Conservation (phyloP, 2,888 invertebrate species). For the Anorthoa munda region DNA sequence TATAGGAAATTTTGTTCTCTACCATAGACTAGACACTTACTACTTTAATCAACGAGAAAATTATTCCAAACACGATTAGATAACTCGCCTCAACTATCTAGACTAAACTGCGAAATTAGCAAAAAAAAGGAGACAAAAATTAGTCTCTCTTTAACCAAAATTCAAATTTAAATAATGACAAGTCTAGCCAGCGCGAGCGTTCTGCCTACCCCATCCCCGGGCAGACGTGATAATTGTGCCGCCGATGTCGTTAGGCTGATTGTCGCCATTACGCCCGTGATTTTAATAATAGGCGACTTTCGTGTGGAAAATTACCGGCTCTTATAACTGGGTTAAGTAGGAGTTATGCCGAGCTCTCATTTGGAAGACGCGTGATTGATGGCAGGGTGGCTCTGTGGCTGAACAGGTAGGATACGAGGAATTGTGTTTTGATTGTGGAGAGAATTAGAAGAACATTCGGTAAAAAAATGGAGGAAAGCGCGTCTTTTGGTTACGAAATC, state of each 20-base stretch:
- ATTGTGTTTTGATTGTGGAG: not conserved
- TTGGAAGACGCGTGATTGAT: constrained; percentile 14
- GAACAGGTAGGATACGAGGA: not conserved
- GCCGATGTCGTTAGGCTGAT: constrained; percentile 47
- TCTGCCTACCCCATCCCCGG: constrained; percentile 18
- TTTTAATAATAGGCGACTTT: constrained; percentile 55
- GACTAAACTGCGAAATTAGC: constrained; percentile 13
- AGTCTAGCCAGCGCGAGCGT: constrained; percentile 19
- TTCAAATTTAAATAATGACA: constrained; percentile 41
- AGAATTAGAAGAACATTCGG: not conserved
- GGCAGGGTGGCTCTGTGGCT: not conserved
- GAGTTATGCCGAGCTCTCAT: constrained; percentile 5
- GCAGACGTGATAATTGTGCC: constrained; percentile 45
- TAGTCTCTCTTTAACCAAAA: not conserved
- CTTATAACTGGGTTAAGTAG: constrained; percentile 28
- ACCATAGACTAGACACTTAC: not conserved
- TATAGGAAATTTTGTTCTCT: not conserved
- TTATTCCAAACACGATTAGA: constrained; percentile 19
- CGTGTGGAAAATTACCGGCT: constrained; percentile 35
- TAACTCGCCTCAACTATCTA: constrained; percentile 17
- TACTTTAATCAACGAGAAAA: constrained; percentile 10
- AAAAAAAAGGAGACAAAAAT: constrained; percentile 4
- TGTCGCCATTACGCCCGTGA: constrained; percentile 47
- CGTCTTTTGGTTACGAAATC: not conserved
- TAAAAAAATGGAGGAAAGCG: not conserved